Conservation (phyloP, 2,888 invertebrate genomes). For the Adela reaumurella region DNA sequence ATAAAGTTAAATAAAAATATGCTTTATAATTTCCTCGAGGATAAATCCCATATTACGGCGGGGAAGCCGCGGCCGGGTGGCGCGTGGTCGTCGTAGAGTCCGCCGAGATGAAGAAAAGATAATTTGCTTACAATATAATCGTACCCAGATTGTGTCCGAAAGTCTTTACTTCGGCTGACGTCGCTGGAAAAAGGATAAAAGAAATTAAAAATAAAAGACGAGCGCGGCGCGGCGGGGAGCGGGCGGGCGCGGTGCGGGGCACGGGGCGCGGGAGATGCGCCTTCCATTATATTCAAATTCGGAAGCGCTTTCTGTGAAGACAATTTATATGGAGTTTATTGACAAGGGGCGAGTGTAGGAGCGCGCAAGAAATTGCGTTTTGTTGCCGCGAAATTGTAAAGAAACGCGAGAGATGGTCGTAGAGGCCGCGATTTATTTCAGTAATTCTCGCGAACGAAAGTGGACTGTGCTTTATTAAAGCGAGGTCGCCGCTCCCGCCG, state of each 20-base stretch:
- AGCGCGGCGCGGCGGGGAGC: neutral
- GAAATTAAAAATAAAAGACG: neutral
- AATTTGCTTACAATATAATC: conserved; percentile 59
- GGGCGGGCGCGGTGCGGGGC: neutral
- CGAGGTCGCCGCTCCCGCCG: no score
- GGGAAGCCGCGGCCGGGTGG: neutral
- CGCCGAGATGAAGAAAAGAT: conserved; percentile 20
- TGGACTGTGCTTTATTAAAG: no score
- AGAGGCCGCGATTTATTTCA: neutral
- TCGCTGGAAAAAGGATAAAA: neutral
- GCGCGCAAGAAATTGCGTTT: conserved; percentile 10
- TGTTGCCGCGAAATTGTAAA: neutral
- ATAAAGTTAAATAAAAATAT: neutral
- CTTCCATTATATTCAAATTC: conserved; percentile 54
- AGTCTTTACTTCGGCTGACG: neutral
- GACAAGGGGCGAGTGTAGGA: conserved; percentile 33
- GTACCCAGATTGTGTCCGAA: conserved; percentile 37
- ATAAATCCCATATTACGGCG: neutral
- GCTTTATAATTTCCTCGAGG: neutral
- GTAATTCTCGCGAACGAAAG: neutral
- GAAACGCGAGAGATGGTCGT: neutral
- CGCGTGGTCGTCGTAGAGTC: neutral
- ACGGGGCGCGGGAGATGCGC: neutral
- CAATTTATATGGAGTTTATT: conserved; percentile 56
- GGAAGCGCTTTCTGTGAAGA: conserved; percentile 27